Conservation (phyloP, 2,797 vertebrate species). For the Erethizon dorsatum region DNA sequence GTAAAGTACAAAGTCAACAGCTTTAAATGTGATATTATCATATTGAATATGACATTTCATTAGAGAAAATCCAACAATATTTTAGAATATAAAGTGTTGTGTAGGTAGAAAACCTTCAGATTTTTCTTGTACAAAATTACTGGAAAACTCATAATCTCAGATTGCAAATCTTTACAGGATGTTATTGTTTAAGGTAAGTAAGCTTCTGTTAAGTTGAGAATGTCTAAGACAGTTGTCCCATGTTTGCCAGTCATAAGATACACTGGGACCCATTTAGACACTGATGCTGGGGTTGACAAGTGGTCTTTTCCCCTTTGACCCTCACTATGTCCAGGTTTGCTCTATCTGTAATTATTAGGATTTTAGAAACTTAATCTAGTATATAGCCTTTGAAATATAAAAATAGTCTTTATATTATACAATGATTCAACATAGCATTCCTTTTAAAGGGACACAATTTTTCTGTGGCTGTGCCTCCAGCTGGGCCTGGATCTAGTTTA, state of each 20-base stretch:
- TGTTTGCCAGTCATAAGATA: not conserved
- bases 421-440: not conserved
- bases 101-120: not conserved
- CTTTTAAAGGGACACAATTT: slow-evolving; percentile 19
- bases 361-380: slow-evolving; percentile 51
- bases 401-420: slow-evolving; percentile 36
- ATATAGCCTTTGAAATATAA: slow-evolving; percentile 24
- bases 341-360: not conserved
- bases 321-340: not conserved
- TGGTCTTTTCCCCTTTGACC: not conserved
- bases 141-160: slow-evolving; percentile 33
- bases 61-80: slow-evolving; percentile 28
- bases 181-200: not conserved
- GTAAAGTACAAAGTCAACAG: slow-evolving; percentile 55
- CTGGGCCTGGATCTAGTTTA: not conserved
- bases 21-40: not conserved
- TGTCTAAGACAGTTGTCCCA: not conserved
- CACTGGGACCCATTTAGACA: not conserved
- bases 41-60: not conserved
- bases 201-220: not conserved
- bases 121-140: slow-evolving; percentile 59
- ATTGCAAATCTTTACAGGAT: not conserved
- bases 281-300: not conserved
- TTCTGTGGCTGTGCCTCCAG: not conserved
- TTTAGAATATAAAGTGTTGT: slow-evolving; percentile 40